phyloP scores from a whole-genome alignment of 2,888 invertebrate species.

The Emmelina monodactyla region DNA sequence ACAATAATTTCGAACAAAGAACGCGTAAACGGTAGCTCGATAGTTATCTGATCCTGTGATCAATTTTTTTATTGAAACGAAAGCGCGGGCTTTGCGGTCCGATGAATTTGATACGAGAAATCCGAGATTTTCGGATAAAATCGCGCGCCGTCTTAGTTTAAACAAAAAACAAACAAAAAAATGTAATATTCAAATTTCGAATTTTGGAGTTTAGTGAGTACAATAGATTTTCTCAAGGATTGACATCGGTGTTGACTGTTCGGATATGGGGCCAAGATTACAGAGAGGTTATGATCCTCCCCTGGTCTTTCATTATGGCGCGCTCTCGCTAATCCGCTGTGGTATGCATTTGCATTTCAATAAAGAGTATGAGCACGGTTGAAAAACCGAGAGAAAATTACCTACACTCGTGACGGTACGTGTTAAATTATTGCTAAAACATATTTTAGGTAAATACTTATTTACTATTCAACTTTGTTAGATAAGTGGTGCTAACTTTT shows the following conservation, averaged over 20 bases:
- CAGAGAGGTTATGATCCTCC: slow-evolving; percentile 12
- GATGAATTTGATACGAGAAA: neutral
- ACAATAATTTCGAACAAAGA: slow-evolving; percentile 53
- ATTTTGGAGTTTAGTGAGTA: neutral
- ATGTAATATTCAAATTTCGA: neutral
- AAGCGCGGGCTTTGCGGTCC: neutral
- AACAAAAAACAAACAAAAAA: neutral
- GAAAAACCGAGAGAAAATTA: too few species aligned
- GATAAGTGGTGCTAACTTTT: too few species aligned
- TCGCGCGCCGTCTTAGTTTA: slow-evolving; percentile 26
- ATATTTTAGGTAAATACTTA: too few species aligned
- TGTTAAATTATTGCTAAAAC: too few species aligned
- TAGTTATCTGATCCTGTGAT: slow-evolving; percentile 57
- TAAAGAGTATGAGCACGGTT: too few species aligned
- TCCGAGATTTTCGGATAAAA: slow-evolving; percentile 21
- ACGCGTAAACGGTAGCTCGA: slow-evolving; percentile 60
- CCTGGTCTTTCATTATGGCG: slow-evolving; percentile 8
- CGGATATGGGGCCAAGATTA: slow-evolving; percentile 11
- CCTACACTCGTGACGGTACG: too few species aligned
- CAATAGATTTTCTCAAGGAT: neutral
- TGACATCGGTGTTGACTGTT: slow-evolving; percentile 9
- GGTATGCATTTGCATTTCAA: too few species aligned
- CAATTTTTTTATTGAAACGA: slow-evolving; percentile 35
- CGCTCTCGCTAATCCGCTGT: slow-evolving; percentile 9
- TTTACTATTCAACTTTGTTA: too few species aligned